Conservation (phyloP, 2,113 vertebrate genomes). For the Thryonomys swinderianus region DNA sequence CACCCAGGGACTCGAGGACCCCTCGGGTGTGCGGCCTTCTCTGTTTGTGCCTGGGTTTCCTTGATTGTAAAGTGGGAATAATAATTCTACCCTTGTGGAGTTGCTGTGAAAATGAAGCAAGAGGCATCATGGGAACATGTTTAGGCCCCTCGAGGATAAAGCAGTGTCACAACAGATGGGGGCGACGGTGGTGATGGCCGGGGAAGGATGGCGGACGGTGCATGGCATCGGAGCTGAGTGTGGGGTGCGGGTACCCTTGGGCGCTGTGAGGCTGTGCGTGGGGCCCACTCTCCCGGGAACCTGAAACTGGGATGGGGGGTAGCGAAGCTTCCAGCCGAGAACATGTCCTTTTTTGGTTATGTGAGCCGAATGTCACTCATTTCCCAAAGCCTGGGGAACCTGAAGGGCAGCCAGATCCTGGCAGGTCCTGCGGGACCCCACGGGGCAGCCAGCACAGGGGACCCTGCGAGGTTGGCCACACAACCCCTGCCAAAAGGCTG, state of each 20-base stretch:
- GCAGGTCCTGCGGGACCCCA: not conserved
- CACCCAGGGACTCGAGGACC: not conserved
- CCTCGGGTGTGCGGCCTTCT: not conserved
- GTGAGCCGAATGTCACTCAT: not conserved
- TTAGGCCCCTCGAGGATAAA: not conserved
- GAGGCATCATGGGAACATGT: not conserved
- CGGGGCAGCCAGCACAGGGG: not conserved
- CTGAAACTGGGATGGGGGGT: constrained; percentile 70
- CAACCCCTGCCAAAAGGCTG: not conserved
- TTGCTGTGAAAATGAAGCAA: not conserved
- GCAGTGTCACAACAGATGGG: not conserved
- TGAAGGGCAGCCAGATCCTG: not conserved
- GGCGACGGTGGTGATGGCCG: fast-evolving
- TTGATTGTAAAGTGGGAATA: not conserved
- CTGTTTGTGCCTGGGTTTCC: constrained; percentile 9
- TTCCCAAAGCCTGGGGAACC: not conserved
- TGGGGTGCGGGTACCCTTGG: too few species aligned
- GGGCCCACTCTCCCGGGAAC: constrained; percentile 32
- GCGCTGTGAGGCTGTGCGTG: not conserved
- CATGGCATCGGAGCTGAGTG: not conserved
- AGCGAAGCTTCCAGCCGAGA: constrained; percentile 70
- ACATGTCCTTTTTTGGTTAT: constrained; percentile 87
- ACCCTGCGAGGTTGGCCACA: not conserved
- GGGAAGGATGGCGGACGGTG: too few species aligned
- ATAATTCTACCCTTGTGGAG: not conserved